A percentile compares a stretch with the other conserved stretches of the same genome.
Conservation (phyloP, 2,888 invertebrate genomes). For the Mesodorylaimus sp. region DNA sequence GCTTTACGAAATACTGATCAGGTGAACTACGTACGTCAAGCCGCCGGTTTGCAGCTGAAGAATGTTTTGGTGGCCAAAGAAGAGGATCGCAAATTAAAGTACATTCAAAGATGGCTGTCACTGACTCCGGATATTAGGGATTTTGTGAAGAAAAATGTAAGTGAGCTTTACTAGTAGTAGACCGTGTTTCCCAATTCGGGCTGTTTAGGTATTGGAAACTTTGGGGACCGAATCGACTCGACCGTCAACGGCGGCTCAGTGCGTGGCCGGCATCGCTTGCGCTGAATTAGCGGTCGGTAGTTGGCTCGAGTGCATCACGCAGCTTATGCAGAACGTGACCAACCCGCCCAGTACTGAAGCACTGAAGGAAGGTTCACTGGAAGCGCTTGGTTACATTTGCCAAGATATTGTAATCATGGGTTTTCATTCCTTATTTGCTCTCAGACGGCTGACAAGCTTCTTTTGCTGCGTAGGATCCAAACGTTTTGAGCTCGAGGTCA, state of each 20-base stretch:
- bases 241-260: constrained; percentile 94
- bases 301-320: constrained; percentile 74
- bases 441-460: not conserved
- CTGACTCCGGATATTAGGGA: constrained; percentile 42
- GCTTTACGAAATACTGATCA: constrained; percentile 71
- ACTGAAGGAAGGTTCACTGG: constrained; percentile 85
- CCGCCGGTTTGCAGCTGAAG: constrained; percentile 91
- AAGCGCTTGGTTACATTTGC: constrained; percentile 95
- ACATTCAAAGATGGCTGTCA: constrained; percentile 79
- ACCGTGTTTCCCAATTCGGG: too few species aligned
- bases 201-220: constrained; percentile 59
- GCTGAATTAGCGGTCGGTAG: constrained; percentile 76
- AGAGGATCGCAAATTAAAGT: constrained; percentile 51
- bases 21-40: constrained; percentile 84
- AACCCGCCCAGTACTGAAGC: constrained; percentile 55
- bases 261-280: constrained; percentile 93
- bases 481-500: constrained; percentile 70
- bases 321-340: constrained; percentile 75
- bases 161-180: not conserved
- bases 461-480: constrained; percentile 47
- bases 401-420: constrained; percentile 60
- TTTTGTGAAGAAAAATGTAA: not conserved
- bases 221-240: constrained; percentile 82
- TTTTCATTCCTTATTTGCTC: constrained; percentile 7
- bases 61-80: constrained; percentile 95